Base-by-base conservation (phyloP, 2,113 vertebrate genomes). In the Plestiodon gilberti region DNA sequence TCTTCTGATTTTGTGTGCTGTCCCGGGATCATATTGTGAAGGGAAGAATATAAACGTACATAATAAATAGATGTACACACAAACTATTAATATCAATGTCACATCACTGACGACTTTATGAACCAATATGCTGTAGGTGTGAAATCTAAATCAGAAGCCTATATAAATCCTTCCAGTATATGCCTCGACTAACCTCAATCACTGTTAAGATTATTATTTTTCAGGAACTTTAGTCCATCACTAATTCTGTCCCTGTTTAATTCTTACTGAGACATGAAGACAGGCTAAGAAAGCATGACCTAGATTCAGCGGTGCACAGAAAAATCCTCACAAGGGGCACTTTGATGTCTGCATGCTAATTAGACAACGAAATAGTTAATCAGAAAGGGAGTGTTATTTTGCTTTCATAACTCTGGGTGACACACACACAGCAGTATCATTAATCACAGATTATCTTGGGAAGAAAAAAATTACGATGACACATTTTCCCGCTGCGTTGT, bases 341-440 rank as follows among this genome's bases (percentile, higher is more conserved):
- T 23, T 9, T 64, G 85, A 77, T 82, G 85, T 48, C 78, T 88
- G 64, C 17, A 91, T 82, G n/a, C 71, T 90, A 93, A 92, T 87
- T 90, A 93, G 81, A 88, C 89, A 90, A 87, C 71, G 28, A 94
- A 94, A 91, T 23, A 78, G 83, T 91, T 93, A 91, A 90, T 87
- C 38, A 40, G 59, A 88, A 64, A 79, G n/a, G 18, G 89, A 93
- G 70, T 0, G 22, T n/a, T 76, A 38, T 87, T 91, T 92, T 88
- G 6, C 3, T 91, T 81, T 57, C n/a, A 23, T 59, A 88, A 85
- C n/a, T 78, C 1, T 83, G 25, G 89, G 89, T 84, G 80, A 91
- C 18, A 38, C 57, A 73, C 28, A 69, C 18, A 23, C 23, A 77
- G 80, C n/a, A 89, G 76, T 83, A 28, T 84, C 64, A 84, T 90